Evolutionary conservation across 2,888 invertebrate genomes (phyloP).

Genomic region (Idaea straminata): DNA sequence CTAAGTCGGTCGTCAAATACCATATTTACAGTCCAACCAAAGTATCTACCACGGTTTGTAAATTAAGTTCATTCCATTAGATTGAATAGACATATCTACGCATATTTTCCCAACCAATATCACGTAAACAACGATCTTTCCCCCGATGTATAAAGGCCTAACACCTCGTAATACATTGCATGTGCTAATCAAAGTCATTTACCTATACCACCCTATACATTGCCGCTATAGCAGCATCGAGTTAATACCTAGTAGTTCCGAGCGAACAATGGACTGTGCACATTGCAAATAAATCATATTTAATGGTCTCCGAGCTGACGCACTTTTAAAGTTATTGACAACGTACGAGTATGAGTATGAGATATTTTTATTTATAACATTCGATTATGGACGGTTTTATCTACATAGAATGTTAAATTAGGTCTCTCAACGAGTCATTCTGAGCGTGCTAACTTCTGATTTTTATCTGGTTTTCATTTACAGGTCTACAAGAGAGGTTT

Average conservation of each 20-base stretch:
- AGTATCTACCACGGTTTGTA: not conserved
- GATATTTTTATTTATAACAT: slow-evolving; percentile 9
- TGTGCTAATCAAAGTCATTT: slow-evolving; percentile 47
- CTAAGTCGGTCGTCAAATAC: no score
- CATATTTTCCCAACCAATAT: slow-evolving; percentile 29
- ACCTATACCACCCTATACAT: slow-evolving; percentile 36
- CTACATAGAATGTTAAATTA: no score
- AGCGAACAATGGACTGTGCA: slow-evolving; percentile 56
- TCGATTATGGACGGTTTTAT: slow-evolving; percentile 11
- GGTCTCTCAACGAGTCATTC: no score
- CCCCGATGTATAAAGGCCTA: slow-evolving; percentile 40
- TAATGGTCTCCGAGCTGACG: slow-evolving; percentile 55
- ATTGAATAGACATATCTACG: slow-evolving; percentile 14
- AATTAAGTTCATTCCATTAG: slow-evolving; percentile 3
- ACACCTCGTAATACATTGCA: slow-evolving; percentile 45
- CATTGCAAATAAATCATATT: slow-evolving; percentile 54
- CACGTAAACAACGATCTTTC: slow-evolving; percentile 30
- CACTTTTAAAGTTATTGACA: slow-evolving; percentile 59
- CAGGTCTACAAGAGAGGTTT: no score
- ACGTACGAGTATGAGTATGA: slow-evolving; percentile 35
- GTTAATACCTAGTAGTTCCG: slow-evolving; percentile 41
- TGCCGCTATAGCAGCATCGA: slow-evolving; percentile 40
- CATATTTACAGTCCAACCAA: not conserved
- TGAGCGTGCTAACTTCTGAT: no score
- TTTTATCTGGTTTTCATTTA: no score